Percentiles rank a stretch among this genome's conserved stretches.
These are phyloP conservation scores for Diorhabda carinulata DNA, from an alignment of 1,140 invertebrate genomes.

Conservation along the genomic window DNA sequence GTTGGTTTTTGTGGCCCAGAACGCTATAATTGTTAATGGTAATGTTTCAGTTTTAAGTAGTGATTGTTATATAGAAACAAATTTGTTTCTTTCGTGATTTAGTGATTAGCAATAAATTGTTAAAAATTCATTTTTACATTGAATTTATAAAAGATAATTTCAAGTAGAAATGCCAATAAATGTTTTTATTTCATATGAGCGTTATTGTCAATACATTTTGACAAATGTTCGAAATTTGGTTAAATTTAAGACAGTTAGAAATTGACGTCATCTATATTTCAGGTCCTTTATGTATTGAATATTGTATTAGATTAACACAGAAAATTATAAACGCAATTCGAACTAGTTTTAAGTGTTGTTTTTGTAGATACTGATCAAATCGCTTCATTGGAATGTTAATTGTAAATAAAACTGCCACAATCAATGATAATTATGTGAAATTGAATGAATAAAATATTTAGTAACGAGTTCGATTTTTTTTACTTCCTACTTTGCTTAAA, in stretches of 20 bases:
- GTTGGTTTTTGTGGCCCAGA: background rate
- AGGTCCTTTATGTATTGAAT: background rate
- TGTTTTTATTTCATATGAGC: background rate
- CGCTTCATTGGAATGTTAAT: background rate
- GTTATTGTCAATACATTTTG: background rate
- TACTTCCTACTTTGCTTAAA: background rate
- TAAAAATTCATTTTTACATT: background rate
- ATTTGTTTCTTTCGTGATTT: background rate
- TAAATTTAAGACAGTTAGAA: background rate
- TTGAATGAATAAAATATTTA: background rate
- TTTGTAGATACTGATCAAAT: constrained; percentile 3
- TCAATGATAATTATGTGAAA: background rate
- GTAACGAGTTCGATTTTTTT: background rate
- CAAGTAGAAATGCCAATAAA: background rate
- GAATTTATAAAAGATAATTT: background rate
- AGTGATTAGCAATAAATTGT: background rate
- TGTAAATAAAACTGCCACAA: background rate
- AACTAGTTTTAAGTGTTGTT: background rate
- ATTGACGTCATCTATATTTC: background rate
- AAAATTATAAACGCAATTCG: background rate
- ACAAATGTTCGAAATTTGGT: background rate
- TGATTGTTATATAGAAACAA: background rate
- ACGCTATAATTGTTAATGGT: background rate
- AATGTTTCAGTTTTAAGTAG: background rate
- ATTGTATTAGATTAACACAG: background rate